Evolutionary conservation across 2,888 invertebrate species (phyloP), one percentile per base, ranked within the genome.

Genomic region (Drosophila percnosoma): DNA sequence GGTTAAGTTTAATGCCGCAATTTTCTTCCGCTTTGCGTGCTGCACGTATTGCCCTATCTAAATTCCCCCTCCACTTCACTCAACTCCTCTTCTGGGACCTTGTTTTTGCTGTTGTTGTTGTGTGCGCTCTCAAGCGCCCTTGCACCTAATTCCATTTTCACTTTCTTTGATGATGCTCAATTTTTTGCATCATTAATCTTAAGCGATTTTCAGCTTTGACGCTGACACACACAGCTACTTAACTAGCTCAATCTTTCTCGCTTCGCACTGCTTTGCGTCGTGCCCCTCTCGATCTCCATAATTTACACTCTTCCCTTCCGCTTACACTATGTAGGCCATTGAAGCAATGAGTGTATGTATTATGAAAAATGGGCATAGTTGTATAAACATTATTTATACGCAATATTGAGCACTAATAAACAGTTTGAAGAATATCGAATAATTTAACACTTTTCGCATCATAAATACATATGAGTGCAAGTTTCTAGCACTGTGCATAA

Each of bases 61-160:
- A 21, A 34, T 11, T 38, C 31, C 49, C 36, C 24, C 13, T 29
- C 60, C 21, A 40, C 21, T 10, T 27, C 27, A 2, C 15, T 27
- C 36, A 24, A 10, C 18, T 10, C 8, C 58, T 18, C 2, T 21
- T 29, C 34, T 33, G 34, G 27, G 36, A 34, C 38, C 24, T 27
- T 7, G 49, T 27, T 49, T 27, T 15, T 27, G 27, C 3, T 48
- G 48, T 18, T 67, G 62, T 42, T 64, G 42, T 34, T 74, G 66
- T 36, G 24, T 68, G 29, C 57, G 71, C 62, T 55, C 63, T n/a
- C 27, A 55, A 40, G 60, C 80, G 55, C 33, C 74, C 75, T 82
- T 84, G 87, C 90, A 86, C 85, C 88, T 86, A 86, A 86, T 89
- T 87, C 86, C 86, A 83, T 89, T 89, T 90, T 90, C 86, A 88